Evolutionary conservation across 2,888 invertebrate genomes (phyloP).

Genomic region (Rhingia campestris): DNA sequence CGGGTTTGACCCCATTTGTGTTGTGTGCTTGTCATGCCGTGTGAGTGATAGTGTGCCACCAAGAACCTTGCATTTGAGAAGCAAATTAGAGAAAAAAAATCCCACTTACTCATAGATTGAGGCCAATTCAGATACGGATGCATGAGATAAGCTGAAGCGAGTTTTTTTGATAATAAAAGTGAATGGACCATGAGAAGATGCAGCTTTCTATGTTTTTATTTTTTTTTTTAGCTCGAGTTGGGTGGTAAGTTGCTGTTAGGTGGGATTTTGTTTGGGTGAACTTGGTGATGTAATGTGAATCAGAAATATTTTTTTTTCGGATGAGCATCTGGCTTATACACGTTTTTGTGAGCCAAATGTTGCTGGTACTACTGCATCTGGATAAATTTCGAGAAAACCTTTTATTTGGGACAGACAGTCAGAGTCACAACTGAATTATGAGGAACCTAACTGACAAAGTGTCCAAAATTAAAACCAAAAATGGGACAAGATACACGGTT

Average conservation of each 20-base stretch:
- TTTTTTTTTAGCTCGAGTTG: not conserved
- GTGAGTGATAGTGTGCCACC: conserved; percentile 25
- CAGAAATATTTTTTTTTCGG: no score
- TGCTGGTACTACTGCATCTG: no score
- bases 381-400: no score
- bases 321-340: no score
- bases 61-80: not conserved
- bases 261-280: no score
- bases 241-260: not conserved
- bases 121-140: conserved; percentile 36
- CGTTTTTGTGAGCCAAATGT: no score
- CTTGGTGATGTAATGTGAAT: no score
- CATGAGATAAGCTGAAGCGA: conserved; percentile 41
- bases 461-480: no score
- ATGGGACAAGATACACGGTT: no score
- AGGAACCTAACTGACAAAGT: no score
- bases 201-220: not conserved
- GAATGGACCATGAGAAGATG: not conserved
- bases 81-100: conserved; percentile 15
- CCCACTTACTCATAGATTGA: conserved; percentile 6
- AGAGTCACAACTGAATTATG: no score
- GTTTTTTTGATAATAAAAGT: conserved; percentile 21
- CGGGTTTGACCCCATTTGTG: conserved; percentile 45
- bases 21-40: conserved; percentile 30
- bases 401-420: no score